Base-by-base conservation (phyloP, 2,113 vertebrate species). In the Hydrolagus affinis region DNA sequence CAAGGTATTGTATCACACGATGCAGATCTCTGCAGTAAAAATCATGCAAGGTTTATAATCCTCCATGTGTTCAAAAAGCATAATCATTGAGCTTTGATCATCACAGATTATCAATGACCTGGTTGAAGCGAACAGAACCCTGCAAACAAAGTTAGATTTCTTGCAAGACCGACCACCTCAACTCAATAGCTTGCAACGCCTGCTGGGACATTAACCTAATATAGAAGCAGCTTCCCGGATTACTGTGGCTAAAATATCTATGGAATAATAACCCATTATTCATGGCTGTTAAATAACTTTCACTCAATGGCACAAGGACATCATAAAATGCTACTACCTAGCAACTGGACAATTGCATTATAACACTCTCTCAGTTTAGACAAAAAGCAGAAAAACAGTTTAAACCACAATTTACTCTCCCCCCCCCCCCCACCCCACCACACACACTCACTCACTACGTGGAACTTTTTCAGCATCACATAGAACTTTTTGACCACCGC, bases 61-160 rank as follows among this genome's bases (percentile, higher is more conserved):
- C 66, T 60, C 78, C 32, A 64, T 66, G 62, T 83, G 25, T 68
- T 60, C 78, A 83, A 68, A 83, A 83, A 83, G 62, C 66, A 28
- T 83, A 83, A 83, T 83, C 21, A 83, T 66, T 83, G 60, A 83
- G 78, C 62, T 64, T 83, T 83, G 66, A 28, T 83, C 66, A 83
- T 66, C 28, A 83, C 66, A 83, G 66, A 83, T 83, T 83, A 83
- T 83, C 30, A 66, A 83, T 83, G 66, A 62, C 78, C 11, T 83
- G 78, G 66, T 83, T 83, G 44, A 44, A 44, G 44, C 44, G 1
- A 44, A 44, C 44, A 44, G 44, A 44, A 1, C 44, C 44, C 44
- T 44, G 44, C 44, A 68, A 83, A 64, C 78, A 83, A 83, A 83
- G 78, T 64, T 60, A 83, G 78, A 83, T 66, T 66, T 66, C 60